A percentile compares a stretch with the other conserved stretches of the same genome.
These are phyloP conservation scores for Eupithecia centaureata DNA, from an alignment of 2,888 invertebrate species.

Conservation along the genomic window DNA sequence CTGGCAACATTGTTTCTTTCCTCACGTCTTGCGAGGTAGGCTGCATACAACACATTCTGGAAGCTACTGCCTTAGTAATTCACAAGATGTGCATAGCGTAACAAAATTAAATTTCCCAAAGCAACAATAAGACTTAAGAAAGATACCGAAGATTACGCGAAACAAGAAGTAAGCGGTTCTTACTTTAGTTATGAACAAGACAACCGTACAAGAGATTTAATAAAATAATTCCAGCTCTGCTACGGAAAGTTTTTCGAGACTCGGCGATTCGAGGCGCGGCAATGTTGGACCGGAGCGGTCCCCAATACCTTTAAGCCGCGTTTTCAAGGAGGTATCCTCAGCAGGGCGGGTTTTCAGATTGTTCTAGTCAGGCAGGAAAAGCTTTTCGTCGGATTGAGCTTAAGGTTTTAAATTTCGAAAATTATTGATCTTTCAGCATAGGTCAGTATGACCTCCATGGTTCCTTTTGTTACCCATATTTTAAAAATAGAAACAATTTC, in stretches of 20 bases:
- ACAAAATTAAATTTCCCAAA: slow-evolving; percentile 14
- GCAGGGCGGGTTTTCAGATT: background rate
- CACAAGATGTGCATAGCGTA: slow-evolving; percentile 3
- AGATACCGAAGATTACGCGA: slow-evolving; percentile 19
- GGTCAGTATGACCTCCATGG: background rate
- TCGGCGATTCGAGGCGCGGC: slow-evolving; percentile 22
- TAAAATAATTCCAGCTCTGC: slow-evolving; percentile 43
- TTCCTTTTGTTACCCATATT: background rate
- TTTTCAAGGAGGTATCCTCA: slow-evolving; percentile 3
- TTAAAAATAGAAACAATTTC: background rate
- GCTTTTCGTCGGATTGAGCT: background rate
- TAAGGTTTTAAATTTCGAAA: background rate
- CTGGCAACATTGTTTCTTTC: background rate
- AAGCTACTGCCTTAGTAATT: background rate
- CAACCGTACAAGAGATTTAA: slow-evolving; percentile 43
- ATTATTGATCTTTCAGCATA: background rate
- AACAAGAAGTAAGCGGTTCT: slow-evolving; percentile 19
- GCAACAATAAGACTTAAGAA: slow-evolving; percentile 16
- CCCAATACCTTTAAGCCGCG: slow-evolving; percentile 36
- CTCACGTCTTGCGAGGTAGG: background rate
- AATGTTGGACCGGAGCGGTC: slow-evolving; percentile 44
- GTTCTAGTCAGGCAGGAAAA: background rate
- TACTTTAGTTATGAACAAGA: slow-evolving; percentile 33
- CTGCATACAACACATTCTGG: background rate
- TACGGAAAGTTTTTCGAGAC: slow-evolving; percentile 50